Evolutionary conservation across 2,888 invertebrate species (phyloP), one percentile per base, ranked within the genome.

Genomic region (Rhamnusium bicolor): DNA sequence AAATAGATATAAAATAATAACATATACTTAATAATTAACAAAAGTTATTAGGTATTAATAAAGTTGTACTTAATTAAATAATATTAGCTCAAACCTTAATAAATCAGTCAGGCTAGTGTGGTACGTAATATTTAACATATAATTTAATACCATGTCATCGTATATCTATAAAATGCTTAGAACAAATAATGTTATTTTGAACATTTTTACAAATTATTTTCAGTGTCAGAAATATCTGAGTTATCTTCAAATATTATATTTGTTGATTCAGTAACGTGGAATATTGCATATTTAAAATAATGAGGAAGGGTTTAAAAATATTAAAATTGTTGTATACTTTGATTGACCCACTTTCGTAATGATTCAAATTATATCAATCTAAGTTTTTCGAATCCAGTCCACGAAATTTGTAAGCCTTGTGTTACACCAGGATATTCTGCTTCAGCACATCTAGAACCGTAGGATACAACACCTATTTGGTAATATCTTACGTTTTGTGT

Each of bases 391-490:
- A 71, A 94, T 92, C 93, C 93, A 94, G 77, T 92, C 90, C 6
- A 91, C 81, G 79, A 91, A 93, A 63, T 89, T 83, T 2, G 92
- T 90, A 0, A 92, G 90, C 78, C 91, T 88, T 0, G 92, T 89
- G 82, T 93, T 6, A 93, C 92, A 1, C 93, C 93, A 0, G 93
- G 92, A 75, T 89, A 91, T 3, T 91, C 89, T 1, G 90, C 89
- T 78, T 92, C 90, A 0, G 92, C 93, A 84, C 93, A 93, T 53
- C 90, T 89, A 78, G 90, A 91, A 2, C 93, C 93, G 83, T 92
- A 94, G 0, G 93, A 92, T 0, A 93, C 93, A 0, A 93, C 89
- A 1, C 93, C 94, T 61, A 93, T 92, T 81, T 93, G 91, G 84
- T 92, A 92, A 88, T 82, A 86, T n/a, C 69, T 73, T 24, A 80